Conservation (phyloP, 2,888 invertebrate genomes). For the Drosophila mayaguana region DNA sequence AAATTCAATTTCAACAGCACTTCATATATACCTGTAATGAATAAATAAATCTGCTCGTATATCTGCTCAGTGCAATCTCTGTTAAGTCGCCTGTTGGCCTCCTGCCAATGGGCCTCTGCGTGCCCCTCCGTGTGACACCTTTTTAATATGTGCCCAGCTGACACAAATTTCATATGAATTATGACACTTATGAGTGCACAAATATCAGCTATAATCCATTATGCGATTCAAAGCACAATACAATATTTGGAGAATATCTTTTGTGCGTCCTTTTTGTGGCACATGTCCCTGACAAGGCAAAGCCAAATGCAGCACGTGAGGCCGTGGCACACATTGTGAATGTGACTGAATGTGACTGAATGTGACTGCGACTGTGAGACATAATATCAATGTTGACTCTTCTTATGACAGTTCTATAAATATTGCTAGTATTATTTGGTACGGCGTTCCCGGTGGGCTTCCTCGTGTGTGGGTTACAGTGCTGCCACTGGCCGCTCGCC, state of each 20-base stretch:
- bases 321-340: slow-evolving; percentile 13
- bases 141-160: slow-evolving; percentile 44
- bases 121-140: slow-evolving; percentile 44
- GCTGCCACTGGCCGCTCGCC: neutral
- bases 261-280: slow-evolving; percentile 40
- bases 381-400: slow-evolving; percentile 31
- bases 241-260: slow-evolving; percentile 42
- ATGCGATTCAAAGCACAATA: slow-evolving; percentile 45
- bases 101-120: slow-evolving; percentile 32
- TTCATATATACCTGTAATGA: no score
- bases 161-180: slow-evolving; percentile 71
- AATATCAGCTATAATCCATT: slow-evolving; percentile 52
- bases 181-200: slow-evolving; percentile 66
- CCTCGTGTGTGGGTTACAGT: slow-evolving; percentile 38
- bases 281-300: slow-evolving; percentile 55
- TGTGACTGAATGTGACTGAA: slow-evolving; percentile 5
- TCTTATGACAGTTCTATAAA: slow-evolving; percentile 64
- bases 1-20: no score
- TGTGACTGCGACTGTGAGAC: slow-evolving; percentile 21
- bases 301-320: slow-evolving; percentile 73
- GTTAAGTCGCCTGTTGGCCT: neutral
- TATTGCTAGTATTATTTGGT: slow-evolving; percentile 44
- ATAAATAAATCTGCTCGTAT: no score
- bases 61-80: no score
- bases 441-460: slow-evolving; percentile 14